Evolutionary conservation across 2,113 vertebrate species (phyloP), one percentile per base, ranked within the genome.

Genomic region (Vidua chalybeata): DNA sequence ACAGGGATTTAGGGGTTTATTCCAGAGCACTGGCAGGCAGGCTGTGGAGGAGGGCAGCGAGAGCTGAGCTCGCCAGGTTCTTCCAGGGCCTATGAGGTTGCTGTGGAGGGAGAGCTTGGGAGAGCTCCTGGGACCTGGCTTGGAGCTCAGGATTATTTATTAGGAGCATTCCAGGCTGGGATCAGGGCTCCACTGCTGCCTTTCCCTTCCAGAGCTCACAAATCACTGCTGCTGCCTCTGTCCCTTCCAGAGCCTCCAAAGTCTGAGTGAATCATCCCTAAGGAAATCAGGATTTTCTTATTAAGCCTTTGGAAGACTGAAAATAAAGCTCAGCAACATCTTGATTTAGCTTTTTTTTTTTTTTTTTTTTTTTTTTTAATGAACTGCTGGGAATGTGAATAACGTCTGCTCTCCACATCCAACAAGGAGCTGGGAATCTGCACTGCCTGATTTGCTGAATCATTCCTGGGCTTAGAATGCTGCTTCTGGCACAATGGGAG

Each of bases 121-220:
- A 79, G 66, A 68, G 49, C 71, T 94, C 62, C 87, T 73, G 84
- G 81, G 61, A 24, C 16, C 52, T 1, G 13, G 31, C 45, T 52
- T 26, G 73, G 75, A 91, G 85, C 80, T 94, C 78, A 56, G 90
- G 78, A 30, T 94, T 80, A 94, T 97, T 97, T 87, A 66, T 90
- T 61, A 31, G 54, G 24, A 82, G 67, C 8, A 21, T 83, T 90
- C 86, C 82, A 79, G 82, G 82, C 87, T 90, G 92, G 82, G 61
- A 78, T 56, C 75, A 76, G 85, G 58, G 56, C 84, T 93, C 45
- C 52, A 10, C 69, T 73, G 78, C 71, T 87, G 68, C 64, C 69
- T 93, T 74, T 73, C 73, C 39, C 78, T 89, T 87, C 56, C 92
- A 91, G 82, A 68, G 45, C 71, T 72, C 90, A 88, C 90, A 95